Base-by-base conservation (phyloP, 2,797 vertebrate species). In the Emys orbicularis region DNA sequence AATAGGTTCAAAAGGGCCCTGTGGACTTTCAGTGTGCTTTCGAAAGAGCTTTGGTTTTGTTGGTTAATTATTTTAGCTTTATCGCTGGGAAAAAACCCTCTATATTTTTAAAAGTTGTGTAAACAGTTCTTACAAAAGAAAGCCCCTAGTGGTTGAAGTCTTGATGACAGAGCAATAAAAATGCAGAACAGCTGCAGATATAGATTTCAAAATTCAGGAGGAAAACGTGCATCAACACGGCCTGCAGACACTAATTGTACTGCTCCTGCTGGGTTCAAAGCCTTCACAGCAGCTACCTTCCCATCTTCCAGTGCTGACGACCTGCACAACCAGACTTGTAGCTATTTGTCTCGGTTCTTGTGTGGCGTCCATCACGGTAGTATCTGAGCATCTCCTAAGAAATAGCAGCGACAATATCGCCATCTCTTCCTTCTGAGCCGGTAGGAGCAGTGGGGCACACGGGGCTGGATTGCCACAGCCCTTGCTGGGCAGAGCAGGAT, bases 91-190 rank as follows among this genome's bases (percentile, higher is more conserved):
- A 74, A 72, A 37, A 50, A 15, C 13, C 29, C 44, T 72, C 3
- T 18, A 41, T 54, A 81, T 54, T 72, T 37, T 53, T 6, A 49
- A 49, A 77, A 31, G 74, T 27, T 74, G 37, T 2, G 23, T 4
- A 23, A 91, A 83, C 15, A 10, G 34, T 44, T 77, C 54, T 50
- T 41, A 37, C 87, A 83, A 85, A 72, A 82, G 18, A 50, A 84
- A 81, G 83, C 52, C 56, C 81, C 59, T 54, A 47, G 79, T 25
- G 87, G 72, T 81, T 83, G 37, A 47, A n/a, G 10, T 31, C 50
- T 79, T 89, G 72, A 47, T 72, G 41, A 9, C 50, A 91, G 59
- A 91, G 54, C 27, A 77, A 93, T 85, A 90, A 90, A 89, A 59
- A 94, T 47, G 81, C 81, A 37, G 50, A 89, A 91, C 59, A 80